A percentile compares a stretch with the other conserved stretches of the same genome.
phyloP scores from a whole-genome alignment of 2,113 vertebrate genomes.

The Syngnathus scovelli region DNA sequence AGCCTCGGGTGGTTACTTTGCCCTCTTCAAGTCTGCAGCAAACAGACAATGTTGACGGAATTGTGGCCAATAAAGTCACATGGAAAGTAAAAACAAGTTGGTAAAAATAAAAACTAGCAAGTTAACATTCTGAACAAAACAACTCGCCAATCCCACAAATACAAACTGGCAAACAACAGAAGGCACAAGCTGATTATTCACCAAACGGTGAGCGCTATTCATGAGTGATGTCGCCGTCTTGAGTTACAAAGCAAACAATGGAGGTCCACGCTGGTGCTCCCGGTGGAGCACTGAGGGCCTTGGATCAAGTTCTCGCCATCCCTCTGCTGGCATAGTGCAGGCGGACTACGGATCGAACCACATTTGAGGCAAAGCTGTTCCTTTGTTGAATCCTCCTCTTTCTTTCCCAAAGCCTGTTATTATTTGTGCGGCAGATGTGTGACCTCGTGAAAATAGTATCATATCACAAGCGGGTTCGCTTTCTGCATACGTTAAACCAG shows the following conservation, averaged over 20 bases:
- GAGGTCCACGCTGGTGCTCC: constrained; percentile 30
- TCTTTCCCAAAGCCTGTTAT: constrained; percentile 32
- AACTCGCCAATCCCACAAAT: constrained; percentile 18
- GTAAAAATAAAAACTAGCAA: background rate
- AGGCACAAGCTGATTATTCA: constrained; percentile 60
- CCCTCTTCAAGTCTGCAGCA: background rate
- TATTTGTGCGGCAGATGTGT: constrained; percentile 54
- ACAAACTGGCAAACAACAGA: constrained; percentile 42
- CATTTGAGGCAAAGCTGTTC: constrained; percentile 43
- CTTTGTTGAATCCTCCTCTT: constrained; percentile 35
- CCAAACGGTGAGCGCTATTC: constrained; percentile 58
- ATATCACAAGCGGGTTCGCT: constrained; percentile 16
- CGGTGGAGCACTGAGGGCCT: constrained; percentile 27
- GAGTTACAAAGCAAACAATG: constrained; percentile 64
- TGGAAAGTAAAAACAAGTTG: background rate
- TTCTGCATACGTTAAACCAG: background rate
- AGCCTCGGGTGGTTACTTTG: background rate
- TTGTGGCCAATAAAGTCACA: background rate
- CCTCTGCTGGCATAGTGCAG: constrained; percentile 37
- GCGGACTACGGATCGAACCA: constrained; percentile 51
- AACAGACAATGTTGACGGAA: background rate
- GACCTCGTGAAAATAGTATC: constrained; percentile 28
- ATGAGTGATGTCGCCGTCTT: constrained; percentile 45
- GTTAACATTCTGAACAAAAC: constrained; percentile 21
- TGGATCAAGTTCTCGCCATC: constrained; percentile 58